phyloP scores from a whole-genome alignment of 2,113 vertebrate species.

The Muntiacus muntjak region DNA sequence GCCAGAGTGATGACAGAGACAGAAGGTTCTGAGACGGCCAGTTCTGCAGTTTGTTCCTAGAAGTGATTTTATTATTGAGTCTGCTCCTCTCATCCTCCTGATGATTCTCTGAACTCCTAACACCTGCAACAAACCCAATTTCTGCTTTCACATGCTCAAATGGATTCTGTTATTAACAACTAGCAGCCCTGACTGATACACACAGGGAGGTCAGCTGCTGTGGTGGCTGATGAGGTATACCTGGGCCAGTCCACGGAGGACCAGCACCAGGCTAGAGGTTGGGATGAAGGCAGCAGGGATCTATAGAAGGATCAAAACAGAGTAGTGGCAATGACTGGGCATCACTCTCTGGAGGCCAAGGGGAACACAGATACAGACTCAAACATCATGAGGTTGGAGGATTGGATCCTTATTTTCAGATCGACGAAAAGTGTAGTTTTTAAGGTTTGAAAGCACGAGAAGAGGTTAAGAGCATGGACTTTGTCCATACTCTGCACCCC shows the following conservation, averaged over 20 bases:
- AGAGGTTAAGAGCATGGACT: not conserved
- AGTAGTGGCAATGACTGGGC: not conserved
- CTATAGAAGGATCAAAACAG: not conserved
- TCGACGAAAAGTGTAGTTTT: not conserved
- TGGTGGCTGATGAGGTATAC: not conserved
- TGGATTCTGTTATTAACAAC: not conserved
- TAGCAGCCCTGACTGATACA: not conserved
- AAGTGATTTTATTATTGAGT: not conserved
- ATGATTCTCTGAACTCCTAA: not conserved
- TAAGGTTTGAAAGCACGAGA: not conserved
- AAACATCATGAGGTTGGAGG: not conserved
- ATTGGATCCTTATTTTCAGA: not conserved
- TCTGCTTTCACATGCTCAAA: not conserved
- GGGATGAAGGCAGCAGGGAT: not conserved
- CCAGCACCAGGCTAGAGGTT: not conserved
- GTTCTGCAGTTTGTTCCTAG: not conserved
- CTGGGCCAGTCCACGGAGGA: not conserved
- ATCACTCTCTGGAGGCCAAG: not conserved
- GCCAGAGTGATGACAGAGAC: not conserved
- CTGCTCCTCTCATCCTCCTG: not conserved
- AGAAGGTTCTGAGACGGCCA: not conserved
- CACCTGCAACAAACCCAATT: not conserved
- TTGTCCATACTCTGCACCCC: not conserved
- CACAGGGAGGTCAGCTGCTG: not conserved
- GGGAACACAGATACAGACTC: not conserved